Evolutionary conservation across 2,113 vertebrate species (phyloP), one percentile per base, ranked within the genome.

Genomic region (Vimba vimba): DNA sequence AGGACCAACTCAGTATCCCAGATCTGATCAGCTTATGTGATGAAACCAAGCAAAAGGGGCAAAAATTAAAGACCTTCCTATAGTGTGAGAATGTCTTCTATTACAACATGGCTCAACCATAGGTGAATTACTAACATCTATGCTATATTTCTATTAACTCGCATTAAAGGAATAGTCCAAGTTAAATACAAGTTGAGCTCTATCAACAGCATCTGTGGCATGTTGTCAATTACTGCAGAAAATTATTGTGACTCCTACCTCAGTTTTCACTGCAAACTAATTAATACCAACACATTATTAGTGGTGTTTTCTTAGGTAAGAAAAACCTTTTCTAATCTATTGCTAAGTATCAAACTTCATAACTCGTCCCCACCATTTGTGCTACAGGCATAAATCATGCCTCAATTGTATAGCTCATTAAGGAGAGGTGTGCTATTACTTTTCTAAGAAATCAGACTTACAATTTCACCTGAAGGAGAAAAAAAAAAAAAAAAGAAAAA

Each of bases 381-480:
- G 43, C 43, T 25, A n/a, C 43, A 13, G 12, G 12, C 71, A 74
- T 74, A 1, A 74, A 74, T 4, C 23, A 75, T 75, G 45, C 12
- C n/a, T 25, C n/a, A 75, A 75, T 25, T 21, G 4, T 13, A 75
- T 17, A 74, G 43, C 43, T 47, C 43, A 43, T 43, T 21, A 21
- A 60, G 11, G 1, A 25, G 71, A 25, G 43, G 43, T 75, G 23
- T 74, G 71, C 71, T 13, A 74, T 47, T 75, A 75, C 71, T 75
- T 47, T 75, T 75, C 71, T 47, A 47, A 75, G 23, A 47, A 74
- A 47, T 74, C 71, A 74, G 71, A 74, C 71, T 74, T 25, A 47
- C 12, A 74, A 25, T 7, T 25, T 74, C 71, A 74, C 43, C 43
- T 74, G 43, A 23, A 25, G 59, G 59, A 60, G 59, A 43, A 9